These are phyloP conservation scores for Anableps anableps DNA, from an alignment of 2,797 vertebrate species.

Conservation along the genomic window DNA sequence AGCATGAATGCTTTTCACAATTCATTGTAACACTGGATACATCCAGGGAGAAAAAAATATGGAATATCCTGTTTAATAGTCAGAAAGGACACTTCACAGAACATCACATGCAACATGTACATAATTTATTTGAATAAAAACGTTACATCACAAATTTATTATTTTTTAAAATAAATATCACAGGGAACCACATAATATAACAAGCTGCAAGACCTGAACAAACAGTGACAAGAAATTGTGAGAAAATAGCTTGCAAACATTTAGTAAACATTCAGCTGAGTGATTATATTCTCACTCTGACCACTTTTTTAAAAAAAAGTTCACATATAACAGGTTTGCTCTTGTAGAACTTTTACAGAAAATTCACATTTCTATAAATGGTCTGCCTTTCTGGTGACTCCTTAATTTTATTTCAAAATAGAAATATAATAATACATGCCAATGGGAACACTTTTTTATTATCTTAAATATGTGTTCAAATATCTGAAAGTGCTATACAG, in stretches of 20 bases:
- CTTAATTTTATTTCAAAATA: slow-evolving; percentile 31
- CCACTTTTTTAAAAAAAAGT: slow-evolving; percentile 29
- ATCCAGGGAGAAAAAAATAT: slow-evolving; percentile 11
- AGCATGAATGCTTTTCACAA: not conserved
- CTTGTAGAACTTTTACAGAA: slow-evolving; percentile 41
- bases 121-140: slow-evolving; percentile 81
- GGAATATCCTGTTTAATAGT: slow-evolving; percentile 3
- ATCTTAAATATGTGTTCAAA: slow-evolving; percentile 25
- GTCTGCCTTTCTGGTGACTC: not conserved
- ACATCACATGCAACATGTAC: slow-evolving; percentile 56
- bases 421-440: slow-evolving; percentile 37
- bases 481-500: slow-evolving; percentile 53
- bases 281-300: slow-evolving; percentile 52
- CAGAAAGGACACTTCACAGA: slow-evolving; percentile 34
- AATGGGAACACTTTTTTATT: slow-evolving; percentile 18
- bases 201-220: slow-evolving; percentile 61
- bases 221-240: slow-evolving; percentile 73
- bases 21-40: not conserved
- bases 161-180: slow-evolving; percentile 76
- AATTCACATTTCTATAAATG: slow-evolving; percentile 49
- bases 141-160: slow-evolving; percentile 65
- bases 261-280: slow-evolving; percentile 80
- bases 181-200: slow-evolving; percentile 68
- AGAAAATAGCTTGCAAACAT: slow-evolving; percentile 71
- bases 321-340: slow-evolving; percentile 48